Evolutionary conservation across 2,888 invertebrate genomes (phyloP), one percentile per base, ranked within the genome.

Genomic region (Teinopalpus imperialis): DNA sequence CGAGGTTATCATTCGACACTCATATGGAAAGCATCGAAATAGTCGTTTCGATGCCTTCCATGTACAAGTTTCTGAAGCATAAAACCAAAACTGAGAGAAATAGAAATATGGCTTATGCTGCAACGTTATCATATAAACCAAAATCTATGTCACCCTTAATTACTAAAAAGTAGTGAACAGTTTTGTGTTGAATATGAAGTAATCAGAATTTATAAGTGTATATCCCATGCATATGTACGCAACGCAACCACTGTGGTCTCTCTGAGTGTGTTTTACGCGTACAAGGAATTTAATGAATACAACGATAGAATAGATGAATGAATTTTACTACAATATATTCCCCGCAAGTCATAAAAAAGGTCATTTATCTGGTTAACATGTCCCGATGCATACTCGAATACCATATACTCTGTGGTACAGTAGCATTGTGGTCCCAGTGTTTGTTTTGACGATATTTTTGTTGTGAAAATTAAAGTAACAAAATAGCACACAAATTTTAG

Each of bases 1-100:
- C 86, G 74, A 78, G 70, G 80, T 83, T 81, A 81, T 79, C 65
- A 69, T 68, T 73, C 64, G 64, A 67, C 70, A 76, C 72, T 70
- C 67, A 70, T 61, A 69, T 66, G 69, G 71, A 71, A 66, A 64
- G 64, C 64, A 68, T 69, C 69, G 59, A 55, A 56, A 52, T 30
- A 42, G 7, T 40, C 10, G 12, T 30, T 41, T 56, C 58, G 69
- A 79, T 76, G 74, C 74, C 62, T 66, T 66, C 70, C 74, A 72
- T 67, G 71, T 70, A 70, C 70, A 71, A 63, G 39, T 64, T 61
- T 56, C 56, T 63, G 54, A 82, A 81, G 83, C 83, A 64, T n/a
- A 56, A 74, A 69, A 71, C 57, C 57, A 56, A 61, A 59, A 63
- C 51, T 55, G 52, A 62, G 62, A 56, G 61, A 59, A 50, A 54